A percentile compares a stretch with the other conserved stretches of the same genome.
Evolutionary conservation across 1,140 invertebrate genomes (phyloP).

Genomic region (Batillaria attramentaria): DNA sequence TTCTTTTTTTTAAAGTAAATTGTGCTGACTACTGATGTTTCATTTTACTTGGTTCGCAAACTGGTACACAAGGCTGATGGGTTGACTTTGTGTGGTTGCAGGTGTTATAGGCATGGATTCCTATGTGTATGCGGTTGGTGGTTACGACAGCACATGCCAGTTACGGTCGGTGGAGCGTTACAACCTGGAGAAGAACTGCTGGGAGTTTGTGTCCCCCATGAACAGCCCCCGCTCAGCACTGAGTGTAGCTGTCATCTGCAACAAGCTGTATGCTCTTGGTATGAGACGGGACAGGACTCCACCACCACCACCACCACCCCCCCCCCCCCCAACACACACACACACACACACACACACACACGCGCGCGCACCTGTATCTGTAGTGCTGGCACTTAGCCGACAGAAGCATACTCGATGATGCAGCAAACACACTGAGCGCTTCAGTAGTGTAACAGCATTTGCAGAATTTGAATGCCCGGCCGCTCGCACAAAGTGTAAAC

Average conservation of each 20-base stretch:
- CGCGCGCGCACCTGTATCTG: too few species aligned
- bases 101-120: conserved; percentile 80
- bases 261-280: conserved; percentile 89
- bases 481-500: too few species aligned
- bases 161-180: conserved; percentile 69
- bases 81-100: conserved; percentile 35
- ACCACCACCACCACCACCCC: too few species aligned
- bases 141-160: conserved; percentile 69
- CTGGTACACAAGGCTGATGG: too few species aligned
- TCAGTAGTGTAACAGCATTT: neutral
- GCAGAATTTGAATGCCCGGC: neutral
- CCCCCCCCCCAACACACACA: too few species aligned
- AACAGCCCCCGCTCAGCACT: conserved; percentile 85
- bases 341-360: too few species aligned
- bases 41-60: neutral
- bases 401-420: too few species aligned
- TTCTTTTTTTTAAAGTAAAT: too few species aligned
- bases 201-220: conserved; percentile 69
- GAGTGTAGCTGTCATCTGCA: conserved; percentile 90
- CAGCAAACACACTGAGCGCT: neutral
- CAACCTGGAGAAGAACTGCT: conserved; percentile 62
- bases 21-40: neutral
- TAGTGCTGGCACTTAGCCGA: too few species aligned
- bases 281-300: conserved; percentile 28
- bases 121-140: conserved; percentile 70